Base-by-base conservation (phyloP, 2,888 invertebrate genomes). In the Drosophila monieri region DNA sequence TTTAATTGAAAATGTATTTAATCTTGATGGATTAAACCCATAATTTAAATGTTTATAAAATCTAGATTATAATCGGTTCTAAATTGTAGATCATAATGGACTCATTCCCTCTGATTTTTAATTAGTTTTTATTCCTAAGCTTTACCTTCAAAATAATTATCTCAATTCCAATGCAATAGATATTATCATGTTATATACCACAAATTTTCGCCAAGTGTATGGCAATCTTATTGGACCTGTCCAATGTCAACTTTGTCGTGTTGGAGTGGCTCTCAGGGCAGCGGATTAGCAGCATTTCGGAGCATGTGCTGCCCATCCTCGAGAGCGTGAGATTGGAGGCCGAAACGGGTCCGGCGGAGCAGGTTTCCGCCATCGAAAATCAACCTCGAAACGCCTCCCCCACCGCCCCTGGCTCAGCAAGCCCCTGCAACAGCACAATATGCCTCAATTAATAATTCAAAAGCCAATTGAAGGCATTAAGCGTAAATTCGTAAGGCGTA, bases 381-480 rank as follows among this genome's bases (percentile, higher is more conserved):
- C 43, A 55, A 52, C 47, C 30, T 10, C 15, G 14, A n/a, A 37
- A 8, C 6, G 0, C 25, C 27, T 27, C 27, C 27, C 27, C 35
- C 35, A 35, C n/a, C n/a, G n/a, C 59, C 60, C 60, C 15, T 27
- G 27, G 27, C 35, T 18, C 56, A 30, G 21, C 58, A 12, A 2
- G 14, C 49, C 12, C 35, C 39, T 18, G 53, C 9, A 6, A 32
- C 53, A 61, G 72, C 53, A 79, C 80, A 77, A 73, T 75, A 51
- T 76, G 73, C 73, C 76, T 79, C 85, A 85, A 85, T 85, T 85
- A 85, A 77, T 85, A 85, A 87, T 85, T 87, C 81, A 83, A 86
- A 81, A 79, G 88, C 76, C 84, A 85, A 85, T 85, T 85, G 88
- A 85, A 73, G 74, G 88, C 84, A 85, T 85, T 85, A 87, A 87